phyloP scores from a whole-genome alignment of 2,113 vertebrate species.

The Chaetodon auriga region DNA sequence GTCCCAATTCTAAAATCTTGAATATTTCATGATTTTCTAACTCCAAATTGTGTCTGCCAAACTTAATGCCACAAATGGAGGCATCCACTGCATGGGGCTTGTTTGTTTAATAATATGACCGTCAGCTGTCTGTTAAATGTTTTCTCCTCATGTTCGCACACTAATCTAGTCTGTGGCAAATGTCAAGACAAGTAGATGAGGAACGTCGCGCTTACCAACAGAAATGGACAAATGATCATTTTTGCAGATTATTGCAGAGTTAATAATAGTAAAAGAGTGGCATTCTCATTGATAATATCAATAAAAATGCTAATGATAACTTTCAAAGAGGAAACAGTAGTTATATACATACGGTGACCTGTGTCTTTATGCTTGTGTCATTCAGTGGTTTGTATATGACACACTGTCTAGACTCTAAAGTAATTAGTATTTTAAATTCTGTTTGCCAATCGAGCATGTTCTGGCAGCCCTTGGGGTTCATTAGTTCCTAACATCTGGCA shows the following conservation, averaged over 20 bases:
- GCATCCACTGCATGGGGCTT: neutral
- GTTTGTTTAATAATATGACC: neutral
- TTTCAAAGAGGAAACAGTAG: neutral
- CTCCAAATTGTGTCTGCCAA: neutral
- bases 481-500: conserved; percentile 75
- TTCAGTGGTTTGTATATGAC: conserved; percentile 58
- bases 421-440: conserved; percentile 72
- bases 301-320: neutral
- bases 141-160: neutral
- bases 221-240: no score
- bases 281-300: neutral
- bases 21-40: no score
- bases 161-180: neutral
- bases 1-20: neutral
- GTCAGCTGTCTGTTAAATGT: neutral
- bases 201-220: no score
- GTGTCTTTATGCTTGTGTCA: conserved; percentile 23
- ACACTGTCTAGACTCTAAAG: conserved; percentile 52
- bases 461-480: conserved; percentile 74
- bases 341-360: conserved; percentile 2
- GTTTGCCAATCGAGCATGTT: conserved; percentile 63
- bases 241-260: neutral
- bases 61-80: neutral
- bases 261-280: neutral
- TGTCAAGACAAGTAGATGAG: no score